Conservation (phyloP, 2,888 invertebrate genomes). For the Torymus texanus region DNA sequence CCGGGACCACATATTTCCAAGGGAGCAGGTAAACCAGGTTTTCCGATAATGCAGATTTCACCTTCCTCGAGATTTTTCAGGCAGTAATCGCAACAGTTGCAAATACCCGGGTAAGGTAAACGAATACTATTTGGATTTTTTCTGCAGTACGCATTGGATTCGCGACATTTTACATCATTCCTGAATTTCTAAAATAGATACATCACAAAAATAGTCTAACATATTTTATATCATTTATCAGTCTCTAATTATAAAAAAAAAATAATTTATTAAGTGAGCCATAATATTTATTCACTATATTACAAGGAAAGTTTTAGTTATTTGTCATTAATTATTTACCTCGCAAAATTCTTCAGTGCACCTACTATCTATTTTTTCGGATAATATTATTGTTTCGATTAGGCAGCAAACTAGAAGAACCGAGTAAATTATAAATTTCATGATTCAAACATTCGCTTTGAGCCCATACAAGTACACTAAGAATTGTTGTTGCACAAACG, state of each 20-base stretch:
- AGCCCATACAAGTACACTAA: no score
- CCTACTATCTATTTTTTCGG: constrained; percentile 1
- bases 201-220: background rate
- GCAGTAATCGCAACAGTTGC: constrained; percentile 82
- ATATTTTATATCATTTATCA: background rate
- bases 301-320: no score
- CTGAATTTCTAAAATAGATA: constrained; percentile 8
- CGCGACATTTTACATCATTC: background rate
- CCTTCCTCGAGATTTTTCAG: constrained; percentile 77
- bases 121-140: constrained; percentile 18
- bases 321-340: background rate
- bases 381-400: background rate
- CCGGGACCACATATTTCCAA: constrained; percentile 80
- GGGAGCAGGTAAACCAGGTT: constrained; percentile 77
- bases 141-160: background rate
- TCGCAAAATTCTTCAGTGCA: constrained; percentile 27
- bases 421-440: no score
- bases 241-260: background rate
- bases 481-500: no score
- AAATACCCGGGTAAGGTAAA: constrained; percentile 78
- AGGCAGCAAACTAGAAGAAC: no score
- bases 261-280: background rate
- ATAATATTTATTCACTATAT: no score
- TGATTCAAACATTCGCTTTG: no score
- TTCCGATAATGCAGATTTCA: constrained; percentile 77